Evolutionary conservation across 2,888 invertebrate genomes (phyloP).

Genomic region (Tuberolachnus salignus): DNA sequence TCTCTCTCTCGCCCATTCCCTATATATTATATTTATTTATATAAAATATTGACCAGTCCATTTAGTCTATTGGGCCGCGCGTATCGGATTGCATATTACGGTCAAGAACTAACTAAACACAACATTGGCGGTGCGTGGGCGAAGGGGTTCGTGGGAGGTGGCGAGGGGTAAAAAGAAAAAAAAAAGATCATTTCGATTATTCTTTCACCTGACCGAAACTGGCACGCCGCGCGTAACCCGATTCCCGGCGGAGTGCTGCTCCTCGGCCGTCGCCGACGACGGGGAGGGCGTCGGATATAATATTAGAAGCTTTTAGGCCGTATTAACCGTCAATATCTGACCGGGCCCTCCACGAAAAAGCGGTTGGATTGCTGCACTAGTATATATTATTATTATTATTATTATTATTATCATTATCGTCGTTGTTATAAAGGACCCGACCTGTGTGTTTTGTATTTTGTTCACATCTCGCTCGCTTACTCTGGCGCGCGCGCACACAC

Average conservation of each 20-base stretch:
- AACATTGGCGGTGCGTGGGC: not conserved
- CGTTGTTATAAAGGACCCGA: no score
- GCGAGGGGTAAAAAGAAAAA: no score
- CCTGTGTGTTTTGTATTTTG: conserved; percentile 27
- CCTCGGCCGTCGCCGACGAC: no score
- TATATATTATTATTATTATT: no score
- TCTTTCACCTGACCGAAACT: conserved; percentile 45
- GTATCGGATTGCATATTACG: conserved; percentile 32
- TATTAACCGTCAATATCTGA: conserved; percentile 20
- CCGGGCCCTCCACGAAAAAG: not conserved
- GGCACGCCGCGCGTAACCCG: conserved; percentile 39
- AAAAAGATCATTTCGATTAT: conserved; percentile 39
- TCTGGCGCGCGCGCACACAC: not conserved
- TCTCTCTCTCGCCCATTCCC: not conserved
- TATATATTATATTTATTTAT: not conserved
- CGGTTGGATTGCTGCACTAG: no score
- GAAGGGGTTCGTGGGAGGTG: no score
- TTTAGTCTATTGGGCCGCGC: conserved; percentile 50
- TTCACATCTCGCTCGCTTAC: not conserved
- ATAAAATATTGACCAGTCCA: conserved; percentile 51
- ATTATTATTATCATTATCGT: no score
- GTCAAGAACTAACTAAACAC: conserved; percentile 51
- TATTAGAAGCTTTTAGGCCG: conserved; percentile 46
- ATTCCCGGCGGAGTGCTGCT: conserved; percentile 19
- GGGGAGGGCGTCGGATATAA: no score